Evolutionary conservation across 2,888 invertebrate genomes (phyloP).

Genomic region (Brachyopa scutellaris): DNA sequence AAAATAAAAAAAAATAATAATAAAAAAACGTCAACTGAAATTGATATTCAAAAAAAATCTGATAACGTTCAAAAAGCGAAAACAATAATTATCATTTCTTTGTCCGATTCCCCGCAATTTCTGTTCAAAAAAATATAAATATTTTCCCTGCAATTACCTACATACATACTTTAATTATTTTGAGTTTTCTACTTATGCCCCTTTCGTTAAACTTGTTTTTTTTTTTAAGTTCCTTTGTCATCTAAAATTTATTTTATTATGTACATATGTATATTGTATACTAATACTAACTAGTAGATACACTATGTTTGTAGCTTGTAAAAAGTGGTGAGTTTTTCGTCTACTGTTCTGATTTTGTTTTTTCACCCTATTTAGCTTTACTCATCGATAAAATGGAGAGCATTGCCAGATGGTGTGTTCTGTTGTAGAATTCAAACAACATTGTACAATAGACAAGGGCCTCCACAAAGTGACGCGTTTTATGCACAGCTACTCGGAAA

Average conservation of each 20-base stretch:
- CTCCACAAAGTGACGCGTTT: too few species aligned
- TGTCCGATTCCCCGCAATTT: constrained; percentile 19
- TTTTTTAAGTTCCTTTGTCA: too few species aligned
- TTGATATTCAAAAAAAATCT: constrained; percentile 31
- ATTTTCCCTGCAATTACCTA: constrained; percentile 36
- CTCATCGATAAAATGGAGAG: not conserved
- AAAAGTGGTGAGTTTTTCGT: constrained; percentile 10
- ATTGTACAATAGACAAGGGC: too few species aligned
- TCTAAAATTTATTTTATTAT: constrained; percentile 3
- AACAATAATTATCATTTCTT: constrained; percentile 56
- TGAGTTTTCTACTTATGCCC: constrained; percentile 38
- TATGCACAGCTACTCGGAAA: too few species aligned
- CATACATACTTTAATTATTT: constrained; percentile 49
- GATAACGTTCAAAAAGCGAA: constrained; percentile 59
- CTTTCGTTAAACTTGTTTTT: constrained; percentile 26
- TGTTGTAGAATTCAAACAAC: too few species aligned
- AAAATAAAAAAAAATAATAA: too few species aligned
- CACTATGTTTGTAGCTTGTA: too few species aligned
- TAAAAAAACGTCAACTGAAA: constrained; percentile 18
- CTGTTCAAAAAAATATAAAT: constrained; percentile 2
- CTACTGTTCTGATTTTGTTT: too few species aligned
- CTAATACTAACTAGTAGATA: too few species aligned
- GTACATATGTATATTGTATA: too few species aligned
- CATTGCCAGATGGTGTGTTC: constrained; percentile 19
- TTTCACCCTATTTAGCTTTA: not conserved